Conservation (phyloP, 2,797 vertebrate genomes). For the Pseudomugil gertrudae region DNA sequence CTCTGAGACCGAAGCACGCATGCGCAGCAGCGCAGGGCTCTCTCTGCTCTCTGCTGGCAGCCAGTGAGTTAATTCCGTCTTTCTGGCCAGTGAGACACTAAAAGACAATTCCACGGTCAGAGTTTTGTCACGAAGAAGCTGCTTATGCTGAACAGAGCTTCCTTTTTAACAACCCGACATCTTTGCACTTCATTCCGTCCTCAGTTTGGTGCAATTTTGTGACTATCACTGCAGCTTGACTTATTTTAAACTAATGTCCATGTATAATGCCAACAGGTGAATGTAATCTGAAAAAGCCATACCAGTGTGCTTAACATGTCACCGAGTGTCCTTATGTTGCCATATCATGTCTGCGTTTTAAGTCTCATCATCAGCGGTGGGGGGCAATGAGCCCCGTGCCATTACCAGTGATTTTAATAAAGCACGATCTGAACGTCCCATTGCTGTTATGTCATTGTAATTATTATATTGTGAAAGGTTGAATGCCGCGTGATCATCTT, state of each 20-base stretch:
- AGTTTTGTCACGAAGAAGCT: conserved; percentile 60
- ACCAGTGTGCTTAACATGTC: conserved; percentile 71
- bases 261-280: conserved; percentile 73
- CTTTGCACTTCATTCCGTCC: conserved; percentile 28
- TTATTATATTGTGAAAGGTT: conserved; percentile 37
- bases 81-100: conserved; percentile 25
- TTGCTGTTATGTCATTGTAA: conserved; percentile 41
- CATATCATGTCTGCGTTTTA: conserved; percentile 54
- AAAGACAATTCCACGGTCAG: conserved; percentile 51
- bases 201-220: conserved; percentile 23
- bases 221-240: too few relatives aligned
- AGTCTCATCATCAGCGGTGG: conserved; percentile 25
- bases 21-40: too few relatives aligned
- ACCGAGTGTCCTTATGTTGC: conserved; percentile 71
- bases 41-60: too few relatives aligned
- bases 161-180: conserved; percentile 13
- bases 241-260: too few relatives aligned
- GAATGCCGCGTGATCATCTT: conserved; percentile 1
- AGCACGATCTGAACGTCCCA: conserved; percentile 64
- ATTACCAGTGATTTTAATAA: conserved; percentile 50
- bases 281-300: conserved; percentile 83
- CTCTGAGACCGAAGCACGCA: too few relatives aligned
- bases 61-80: too few relatives aligned
- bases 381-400: background rate
- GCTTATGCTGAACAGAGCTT: too few relatives aligned